Percentiles rank a stretch among this genome's conserved stretches.
Evolutionary conservation across 2,113 vertebrate genomes (phyloP).

Genomic region (Nyctereutes procyonoides): DNA sequence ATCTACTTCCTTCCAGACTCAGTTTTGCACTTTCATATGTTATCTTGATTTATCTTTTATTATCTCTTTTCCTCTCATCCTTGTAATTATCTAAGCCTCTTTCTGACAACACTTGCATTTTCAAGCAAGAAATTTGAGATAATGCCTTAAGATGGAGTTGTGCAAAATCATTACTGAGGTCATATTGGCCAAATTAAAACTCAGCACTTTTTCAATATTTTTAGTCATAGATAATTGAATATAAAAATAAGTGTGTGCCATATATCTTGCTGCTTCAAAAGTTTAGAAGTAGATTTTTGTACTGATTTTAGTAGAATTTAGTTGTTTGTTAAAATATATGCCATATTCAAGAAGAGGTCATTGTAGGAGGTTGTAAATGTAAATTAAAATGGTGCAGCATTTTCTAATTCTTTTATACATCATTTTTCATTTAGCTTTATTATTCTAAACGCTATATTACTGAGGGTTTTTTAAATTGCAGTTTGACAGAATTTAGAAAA

Average conservation of each 20-base stretch:
- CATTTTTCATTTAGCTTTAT: conserved; percentile 35
- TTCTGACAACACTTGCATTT: neutral
- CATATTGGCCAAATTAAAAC: neutral
- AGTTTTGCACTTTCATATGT: neutral
- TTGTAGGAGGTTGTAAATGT: neutral
- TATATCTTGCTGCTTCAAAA: conserved; percentile 1
- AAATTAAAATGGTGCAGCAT: conserved; percentile 24
- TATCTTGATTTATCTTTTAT: neutral
- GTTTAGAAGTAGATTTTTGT: neutral
- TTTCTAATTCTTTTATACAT: neutral
- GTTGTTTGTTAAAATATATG: neutral
- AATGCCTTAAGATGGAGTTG: neutral
- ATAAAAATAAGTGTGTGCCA: conserved; percentile 49
- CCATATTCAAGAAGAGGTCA: neutral
- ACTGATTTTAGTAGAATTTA: neutral
- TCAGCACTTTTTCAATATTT: conserved; percentile 4
- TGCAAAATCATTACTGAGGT: neutral
- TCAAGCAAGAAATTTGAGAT: conserved; percentile 11
- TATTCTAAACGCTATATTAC: neutral
- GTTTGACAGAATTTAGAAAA: conserved; percentile 25
- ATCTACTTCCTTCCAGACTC: neutral
- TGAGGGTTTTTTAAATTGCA: neutral
- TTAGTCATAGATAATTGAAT: conserved; percentile 27
- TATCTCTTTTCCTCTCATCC: neutral
- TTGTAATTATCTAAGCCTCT: neutral